Evolutionary conservation across 2,797 vertebrate genomes (phyloP), one percentile per base, ranked within the genome.

Genomic region (Tiaroga cobitis): DNA sequence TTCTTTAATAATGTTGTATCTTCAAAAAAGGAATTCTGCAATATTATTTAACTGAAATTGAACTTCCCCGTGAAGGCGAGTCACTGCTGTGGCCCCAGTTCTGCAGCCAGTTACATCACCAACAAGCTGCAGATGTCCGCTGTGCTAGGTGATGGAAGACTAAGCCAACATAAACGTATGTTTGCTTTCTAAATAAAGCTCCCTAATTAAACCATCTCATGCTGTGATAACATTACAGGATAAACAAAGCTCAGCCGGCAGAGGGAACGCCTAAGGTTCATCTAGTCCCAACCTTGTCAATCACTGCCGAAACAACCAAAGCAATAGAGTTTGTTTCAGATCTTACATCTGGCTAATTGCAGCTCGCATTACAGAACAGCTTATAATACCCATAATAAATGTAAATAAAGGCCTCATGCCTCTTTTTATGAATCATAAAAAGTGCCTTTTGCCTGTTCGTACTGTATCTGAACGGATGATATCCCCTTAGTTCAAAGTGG

Each of bases 101-200:
- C 81, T 81, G 61, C 70, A 90, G 91, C 91, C 90, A 91, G 84
- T 90, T 89, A 90, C 89, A 87, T 90, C 90, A 90, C 80, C 51
- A 46, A 84, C 70, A 70, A 81, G 76, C 83, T 73, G 69, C 72
- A 76, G 86, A 89, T 32, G 85, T 85, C 86, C 91, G 81, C 92
- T 89, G 91, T 91, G 79, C 91, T 91, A 91, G 92, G 92, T 88
- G 93, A 91, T 89, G 89, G 89, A 87, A 86, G 91, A 85, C 91
- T 92, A 92, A 93, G 93, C 94, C 94, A 94, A 94, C 88, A 89
- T 90, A 91, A 94, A 94, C 94, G 94, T 94, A 95, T 94, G 93
- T 94, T 91, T 85, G 92, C 91, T 67, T 91, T 93, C 94, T 94
- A 95, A 95, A 96, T 95, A 95, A 95, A 94, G 95, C 91, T 92